phyloP scores from a whole-genome alignment of 2,113 vertebrate species.

The Canis aureus region DNA sequence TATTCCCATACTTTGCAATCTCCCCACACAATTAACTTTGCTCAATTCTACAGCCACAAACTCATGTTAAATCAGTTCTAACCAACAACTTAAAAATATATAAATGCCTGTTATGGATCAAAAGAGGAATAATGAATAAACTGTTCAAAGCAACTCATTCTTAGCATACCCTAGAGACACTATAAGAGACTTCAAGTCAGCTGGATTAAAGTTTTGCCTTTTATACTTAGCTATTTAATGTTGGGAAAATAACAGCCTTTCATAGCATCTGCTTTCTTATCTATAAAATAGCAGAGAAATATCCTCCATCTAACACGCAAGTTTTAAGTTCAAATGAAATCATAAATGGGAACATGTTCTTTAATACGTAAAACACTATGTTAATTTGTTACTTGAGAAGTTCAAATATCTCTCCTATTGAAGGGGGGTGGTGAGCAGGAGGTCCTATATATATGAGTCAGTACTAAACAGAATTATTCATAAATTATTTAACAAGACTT shows the following conservation, averaged over 20 bases:
- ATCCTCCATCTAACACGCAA: not conserved
- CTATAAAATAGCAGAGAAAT: slow-evolving; percentile 32
- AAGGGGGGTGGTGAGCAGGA: not conserved
- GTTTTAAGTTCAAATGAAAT: slow-evolving; percentile 42
- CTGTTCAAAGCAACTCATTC: slow-evolving; percentile 18
- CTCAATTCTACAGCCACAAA: slow-evolving; percentile 8
- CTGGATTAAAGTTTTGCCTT: slow-evolving; percentile 1
- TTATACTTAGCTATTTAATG: slow-evolving; percentile 45
- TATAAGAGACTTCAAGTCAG: slow-evolving; percentile 42
- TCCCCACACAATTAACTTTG: not conserved
- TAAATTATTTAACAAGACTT: slow-evolving; percentile 14
- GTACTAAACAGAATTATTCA: not conserved
- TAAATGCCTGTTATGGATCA: not conserved
- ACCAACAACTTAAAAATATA: slow-evolving; percentile 35
- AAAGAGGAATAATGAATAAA: not conserved
- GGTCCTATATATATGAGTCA: not conserved
- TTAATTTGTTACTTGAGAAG: slow-evolving; percentile 7
- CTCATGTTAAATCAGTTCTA: slow-evolving; percentile 44
- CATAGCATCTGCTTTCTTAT: slow-evolving; percentile 44
- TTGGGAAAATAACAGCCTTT: slow-evolving; percentile 30
- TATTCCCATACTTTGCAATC: not conserved
- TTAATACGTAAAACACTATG: not conserved
- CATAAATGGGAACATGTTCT: not conserved
- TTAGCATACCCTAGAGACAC: not conserved
- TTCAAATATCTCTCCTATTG: slow-evolving; percentile 2